These are phyloP conservation scores for Schizothorax lantsangensis DNA, from an alignment of 2,797 vertebrate species.

Conservation along the genomic window DNA sequence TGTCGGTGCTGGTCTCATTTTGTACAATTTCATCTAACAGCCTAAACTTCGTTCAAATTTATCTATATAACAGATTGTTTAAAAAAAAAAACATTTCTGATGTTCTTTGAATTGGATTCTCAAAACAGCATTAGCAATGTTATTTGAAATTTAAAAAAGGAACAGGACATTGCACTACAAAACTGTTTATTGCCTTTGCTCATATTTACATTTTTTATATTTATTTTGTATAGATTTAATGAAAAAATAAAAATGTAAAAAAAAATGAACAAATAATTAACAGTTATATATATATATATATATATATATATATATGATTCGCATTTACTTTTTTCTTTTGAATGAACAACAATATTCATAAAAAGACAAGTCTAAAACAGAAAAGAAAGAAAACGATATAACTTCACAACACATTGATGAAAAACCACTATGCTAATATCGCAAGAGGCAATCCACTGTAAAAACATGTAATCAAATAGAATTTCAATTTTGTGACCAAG, in stretches of 20 bases:
- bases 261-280: too few relatives aligned
- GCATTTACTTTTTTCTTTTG: too few relatives aligned
- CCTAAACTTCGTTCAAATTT: neutral
- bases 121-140: neutral
- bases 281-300: neutral
- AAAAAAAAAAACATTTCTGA: too few relatives aligned
- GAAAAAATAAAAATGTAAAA: neutral
- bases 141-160: neutral
- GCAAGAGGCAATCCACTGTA: slow-evolving; percentile 74
- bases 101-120: neutral
- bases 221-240: too few relatives aligned
- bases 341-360: neutral
- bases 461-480: slow-evolving; percentile 82
- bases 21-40: neutral
- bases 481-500: slow-evolving; percentile 75
- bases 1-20: neutral
- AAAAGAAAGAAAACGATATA: slow-evolving; percentile 65
- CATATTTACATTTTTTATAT: too few relatives aligned
- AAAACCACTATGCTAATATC: slow-evolving; percentile 60
- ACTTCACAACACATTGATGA: slow-evolving; percentile 70
- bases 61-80: neutral
- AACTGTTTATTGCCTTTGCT: too few relatives aligned
- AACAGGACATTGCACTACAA: neutral
- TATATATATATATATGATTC: neutral
- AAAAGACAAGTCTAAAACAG: neutral